These are phyloP conservation scores for Coelogynopora nodosa DNA, from an alignment of 2,888 invertebrate species.

Conservation along the genomic window DNA sequence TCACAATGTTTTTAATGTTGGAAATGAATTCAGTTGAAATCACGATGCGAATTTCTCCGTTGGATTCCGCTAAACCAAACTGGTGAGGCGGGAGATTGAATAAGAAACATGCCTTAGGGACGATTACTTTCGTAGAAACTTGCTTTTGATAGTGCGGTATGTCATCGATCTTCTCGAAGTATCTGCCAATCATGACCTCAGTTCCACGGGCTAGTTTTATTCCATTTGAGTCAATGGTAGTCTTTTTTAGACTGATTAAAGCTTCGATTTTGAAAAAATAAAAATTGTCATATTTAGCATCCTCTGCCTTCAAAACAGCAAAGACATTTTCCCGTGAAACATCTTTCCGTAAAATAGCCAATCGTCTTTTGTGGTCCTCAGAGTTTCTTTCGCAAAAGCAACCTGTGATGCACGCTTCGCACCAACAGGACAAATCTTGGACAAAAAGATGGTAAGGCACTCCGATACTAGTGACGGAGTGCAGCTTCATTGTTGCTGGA, in stretches of 20 bases:
- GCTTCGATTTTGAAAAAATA: neutral
- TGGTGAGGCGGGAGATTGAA: neutral
- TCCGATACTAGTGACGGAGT: neutral
- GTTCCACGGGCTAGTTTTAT: neutral
- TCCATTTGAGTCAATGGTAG: neutral
- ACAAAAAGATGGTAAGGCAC: neutral
- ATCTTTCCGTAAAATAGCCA: constrained; percentile 2
- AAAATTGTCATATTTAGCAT: neutral
- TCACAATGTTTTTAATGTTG: neutral
- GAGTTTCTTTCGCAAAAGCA: neutral
- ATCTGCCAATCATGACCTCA: neutral
- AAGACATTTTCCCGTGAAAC: neutral
- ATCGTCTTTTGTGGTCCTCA: neutral
- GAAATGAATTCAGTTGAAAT: neutral
- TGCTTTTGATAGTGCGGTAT: neutral
- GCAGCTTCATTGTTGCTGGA: constrained; percentile 17
- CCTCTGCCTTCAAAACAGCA: neutral
- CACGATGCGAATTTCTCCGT: neutral
- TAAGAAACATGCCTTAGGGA: neutral
- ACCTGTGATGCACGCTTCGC: neutral
- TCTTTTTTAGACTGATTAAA: neutral
- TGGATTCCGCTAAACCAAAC: neutral
- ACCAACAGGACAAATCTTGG: constrained; percentile 15
- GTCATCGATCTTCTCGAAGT: neutral
- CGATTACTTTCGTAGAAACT: neutral